Base-by-base conservation (phyloP, 2,113 vertebrate species). In the Gasterosteus aculeatus region DNA sequence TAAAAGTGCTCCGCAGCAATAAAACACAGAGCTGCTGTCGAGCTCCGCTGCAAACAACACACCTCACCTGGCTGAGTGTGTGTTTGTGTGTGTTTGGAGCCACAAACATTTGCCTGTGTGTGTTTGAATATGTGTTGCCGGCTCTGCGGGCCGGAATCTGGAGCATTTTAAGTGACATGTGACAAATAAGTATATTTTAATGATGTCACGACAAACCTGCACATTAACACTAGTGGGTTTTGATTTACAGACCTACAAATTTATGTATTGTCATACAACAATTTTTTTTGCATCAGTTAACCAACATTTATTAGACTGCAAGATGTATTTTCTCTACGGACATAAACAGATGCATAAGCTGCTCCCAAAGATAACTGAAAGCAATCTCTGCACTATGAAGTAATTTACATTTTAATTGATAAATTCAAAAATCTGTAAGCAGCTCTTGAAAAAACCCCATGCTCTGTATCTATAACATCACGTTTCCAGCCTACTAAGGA, bases 1-100 rank as follows among this genome's bases (percentile, higher is more conserved):
- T 88, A 79, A 88, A 86, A 83, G 69, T 78, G 80, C 74, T 85
- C 70, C 63, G 71, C 82, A 70, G 69, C 80, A 77, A 78, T 82
- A 75, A 86, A 84, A 69, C 81, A 66, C 72, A 1, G 72, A 82
- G 80, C 86, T 81, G 82, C 80, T 81, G 83, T 81, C 74, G 80
- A 71, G 74, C 60, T 82, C 59, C 19, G 59, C 41, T 3, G 65
- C 81, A 88, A 76, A 85, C 83, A 83, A 7, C 78, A 76, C 83
- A 80, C 76, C 67, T 71, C 59, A 77, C 78, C 77, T 70, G 70
- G 73, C 75, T 77, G 78, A 33, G 39, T 39, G 56, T 44, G 41
- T 72, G 53, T 67, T 38, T 53, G 67, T 80, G 38, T 80, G 67
- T 83, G 67, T 81, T 68, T 81, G 66, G 42, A 26, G 69, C 67